Base-by-base conservation (phyloP, 2,113 vertebrate genomes). In the Phylloscopus trochilus region DNA sequence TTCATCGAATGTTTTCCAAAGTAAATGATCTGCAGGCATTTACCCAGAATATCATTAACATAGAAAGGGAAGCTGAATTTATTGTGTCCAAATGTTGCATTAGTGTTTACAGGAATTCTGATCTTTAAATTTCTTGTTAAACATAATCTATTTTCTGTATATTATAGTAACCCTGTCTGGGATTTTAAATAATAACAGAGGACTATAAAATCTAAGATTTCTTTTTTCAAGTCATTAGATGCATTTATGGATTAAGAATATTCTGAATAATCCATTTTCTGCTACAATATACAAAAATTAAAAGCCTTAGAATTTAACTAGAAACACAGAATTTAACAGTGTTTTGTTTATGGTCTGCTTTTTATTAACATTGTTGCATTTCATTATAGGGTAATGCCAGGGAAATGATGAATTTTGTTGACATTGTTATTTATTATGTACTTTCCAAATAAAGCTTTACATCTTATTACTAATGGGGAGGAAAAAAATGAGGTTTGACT, bases 231-330 rank as follows among this genome's bases (percentile, higher is more conserved):
- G 64, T 97, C 92, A 87, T 96, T 97, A 96, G 81, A 95, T 96
- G 78, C 88, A 79, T 97, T 97, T 97, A 96, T 95, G 89, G 91
- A 90, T 90, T 93, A 87, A 92, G 77, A 95, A 86, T 94, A 96
- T 96, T 96, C 81, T 88, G 33, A 92, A 73, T 64, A 85, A 58
- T 96, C 60, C 14, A 28, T 93, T 93, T 97, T 97, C 93, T 97
- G 53, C 81, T 94, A 94, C 66, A 90, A 84, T 87, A 76, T 94
- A 77, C 44, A 92, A 92, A 76, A 89, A 80, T 84, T 80, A 77
- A 94, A 96, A 97, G 47, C 68, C 33, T 83, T 90, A 86, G 43
- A 86, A 90, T 80, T 77, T 89, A 83, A 59, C 63, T 88, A 82
- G 82, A 95, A 92, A 94, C 33, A 92, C 39, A 87, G 86, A 95